These are phyloP conservation scores for Parnassius orleans DNA, from an alignment of 2,888 invertebrate genomes.

Conservation along the genomic window DNA sequence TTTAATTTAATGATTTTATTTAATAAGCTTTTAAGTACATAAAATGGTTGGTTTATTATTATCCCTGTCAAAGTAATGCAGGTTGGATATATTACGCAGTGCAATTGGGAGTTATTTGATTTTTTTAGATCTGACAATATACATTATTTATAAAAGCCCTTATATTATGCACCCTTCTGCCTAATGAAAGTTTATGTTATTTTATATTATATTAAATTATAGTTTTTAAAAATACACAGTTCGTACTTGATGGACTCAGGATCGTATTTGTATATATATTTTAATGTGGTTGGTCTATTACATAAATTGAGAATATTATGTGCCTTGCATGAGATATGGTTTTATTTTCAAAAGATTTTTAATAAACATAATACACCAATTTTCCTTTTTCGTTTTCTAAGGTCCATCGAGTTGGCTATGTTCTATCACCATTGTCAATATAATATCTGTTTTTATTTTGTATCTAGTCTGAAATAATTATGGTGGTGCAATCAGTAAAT, in stretches of 20 bases:
- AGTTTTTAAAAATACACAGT: too few relatives aligned
- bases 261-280: constrained; percentile 10
- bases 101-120: constrained; percentile 53
- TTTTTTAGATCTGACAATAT: constrained; percentile 49
- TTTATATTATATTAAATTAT: not conserved
- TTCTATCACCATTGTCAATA: not conserved
- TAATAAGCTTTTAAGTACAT: constrained; percentile 35
- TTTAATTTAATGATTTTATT: constrained; percentile 38
- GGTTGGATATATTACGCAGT: constrained; percentile 38
- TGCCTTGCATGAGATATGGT: constrained; percentile 24
- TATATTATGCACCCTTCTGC: not conserved
- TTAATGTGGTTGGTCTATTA: not conserved
- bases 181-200: not conserved
- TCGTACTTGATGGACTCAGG: not conserved
- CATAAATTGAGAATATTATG: not conserved
- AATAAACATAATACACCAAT: not conserved
- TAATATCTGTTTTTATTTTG: not conserved
- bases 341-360: not conserved
- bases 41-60: constrained; percentile 1
- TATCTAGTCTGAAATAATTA: constrained; percentile 16
- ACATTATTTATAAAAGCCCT: constrained; percentile 24
- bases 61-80: constrained; percentile 35
- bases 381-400: not conserved
- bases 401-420: not conserved
- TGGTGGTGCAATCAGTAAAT: not conserved